These are phyloP conservation scores for Latheticus oryzae DNA, from an alignment of 2,888 invertebrate genomes.

Conservation along the genomic window DNA sequence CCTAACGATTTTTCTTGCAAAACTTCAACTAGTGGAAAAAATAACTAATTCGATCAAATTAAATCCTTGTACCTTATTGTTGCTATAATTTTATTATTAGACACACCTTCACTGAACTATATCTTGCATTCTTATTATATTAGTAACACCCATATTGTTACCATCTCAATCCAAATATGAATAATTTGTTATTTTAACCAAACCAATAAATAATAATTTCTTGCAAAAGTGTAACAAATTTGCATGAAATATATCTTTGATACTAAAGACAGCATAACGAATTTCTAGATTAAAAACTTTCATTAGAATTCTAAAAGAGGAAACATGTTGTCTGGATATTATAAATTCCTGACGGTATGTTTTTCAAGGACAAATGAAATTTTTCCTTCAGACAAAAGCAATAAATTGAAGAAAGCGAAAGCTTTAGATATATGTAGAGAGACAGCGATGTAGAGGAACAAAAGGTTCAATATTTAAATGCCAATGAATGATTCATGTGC, in stretches of 20 bases:
- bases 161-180: too few relatives aligned
- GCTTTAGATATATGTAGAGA: constrained; percentile 45
- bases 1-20: constrained; percentile 14
- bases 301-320: constrained; percentile 3
- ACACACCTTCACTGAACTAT: too few relatives aligned
- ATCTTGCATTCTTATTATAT: too few relatives aligned
- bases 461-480: constrained; percentile 51
- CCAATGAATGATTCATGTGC: constrained; percentile 54
- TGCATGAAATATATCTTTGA: constrained; percentile 25
- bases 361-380: constrained; percentile 25
- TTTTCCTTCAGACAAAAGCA: constrained; percentile 26
- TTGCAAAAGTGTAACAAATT: constrained; percentile 26
- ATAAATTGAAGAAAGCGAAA: constrained; percentile 43
- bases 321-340: too few relatives aligned
- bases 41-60: too few relatives aligned
- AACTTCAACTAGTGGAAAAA: constrained; percentile 4
- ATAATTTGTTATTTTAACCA: too few relatives aligned
- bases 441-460: constrained; percentile 41
- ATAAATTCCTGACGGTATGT: constrained; percentile 15
- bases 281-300: constrained; percentile 24
- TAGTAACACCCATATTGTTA: too few relatives aligned
- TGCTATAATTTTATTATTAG: too few relatives aligned
- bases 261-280: constrained; percentile 19
- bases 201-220: too few relatives aligned
- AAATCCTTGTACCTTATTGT: too few relatives aligned